These are phyloP conservation scores for Clamator glandarius DNA, from an alignment of 2,797 vertebrate species.

Conservation along the genomic window DNA sequence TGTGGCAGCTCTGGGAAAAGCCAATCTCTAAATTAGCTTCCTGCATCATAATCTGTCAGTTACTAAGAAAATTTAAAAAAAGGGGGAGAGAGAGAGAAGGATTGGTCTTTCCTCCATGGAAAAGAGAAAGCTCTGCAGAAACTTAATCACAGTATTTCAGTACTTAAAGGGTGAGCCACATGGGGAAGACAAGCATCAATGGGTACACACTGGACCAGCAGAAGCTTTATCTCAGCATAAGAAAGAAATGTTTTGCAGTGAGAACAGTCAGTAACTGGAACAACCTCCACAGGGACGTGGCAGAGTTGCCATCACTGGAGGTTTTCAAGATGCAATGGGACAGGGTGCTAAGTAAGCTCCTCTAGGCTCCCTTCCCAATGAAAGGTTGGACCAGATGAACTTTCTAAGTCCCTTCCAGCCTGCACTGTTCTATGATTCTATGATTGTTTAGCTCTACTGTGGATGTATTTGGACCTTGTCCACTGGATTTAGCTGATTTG, in stretches of 20 bases:
- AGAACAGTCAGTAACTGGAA: not conserved
- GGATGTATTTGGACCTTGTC: not conserved
- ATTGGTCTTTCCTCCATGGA: not conserved
- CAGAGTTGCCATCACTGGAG: not conserved
- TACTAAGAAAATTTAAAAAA: not conserved
- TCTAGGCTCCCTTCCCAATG: not conserved
- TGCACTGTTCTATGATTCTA: not conserved
- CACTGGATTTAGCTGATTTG: not conserved
- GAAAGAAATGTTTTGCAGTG: not conserved
- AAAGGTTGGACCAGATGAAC: not conserved
- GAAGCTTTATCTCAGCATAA: not conserved
- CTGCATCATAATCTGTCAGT: not conserved
- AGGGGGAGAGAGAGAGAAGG: not conserved
- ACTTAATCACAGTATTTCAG: not conserved
- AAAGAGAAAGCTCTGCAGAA: not conserved
- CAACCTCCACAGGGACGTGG: not conserved
- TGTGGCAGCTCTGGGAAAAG: not conserved
- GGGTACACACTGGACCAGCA: accelerated
- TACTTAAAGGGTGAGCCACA: not conserved
- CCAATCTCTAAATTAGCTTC: not conserved
- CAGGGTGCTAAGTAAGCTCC: not conserved
- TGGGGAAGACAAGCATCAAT: not conserved
- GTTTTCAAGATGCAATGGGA: not conserved
- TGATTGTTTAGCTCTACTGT: not conserved
- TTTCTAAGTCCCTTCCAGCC: not conserved